These are phyloP conservation scores for Agrotis clavis DNA, from an alignment of 2,888 invertebrate genomes.

Conservation along the genomic window DNA sequence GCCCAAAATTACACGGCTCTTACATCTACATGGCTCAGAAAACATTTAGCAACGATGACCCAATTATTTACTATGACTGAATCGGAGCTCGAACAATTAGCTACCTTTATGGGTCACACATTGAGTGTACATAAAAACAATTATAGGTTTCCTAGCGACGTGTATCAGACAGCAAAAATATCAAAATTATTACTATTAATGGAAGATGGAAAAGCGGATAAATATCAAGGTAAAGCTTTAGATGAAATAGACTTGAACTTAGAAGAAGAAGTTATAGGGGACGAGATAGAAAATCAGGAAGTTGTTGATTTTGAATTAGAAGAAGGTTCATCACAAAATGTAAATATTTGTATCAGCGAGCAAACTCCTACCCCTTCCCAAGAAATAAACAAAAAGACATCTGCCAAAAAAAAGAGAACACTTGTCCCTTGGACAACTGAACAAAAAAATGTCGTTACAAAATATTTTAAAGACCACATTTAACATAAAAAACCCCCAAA, in stretches of 20 bases:
- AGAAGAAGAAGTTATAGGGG: neutral
- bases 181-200: neutral
- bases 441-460: neutral
- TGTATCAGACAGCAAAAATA: neutral
- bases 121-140: neutral
- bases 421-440: neutral
- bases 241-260: neutral
- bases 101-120: neutral
- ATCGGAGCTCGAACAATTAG: neutral
- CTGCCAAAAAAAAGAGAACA: neutral
- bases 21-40: neutral
- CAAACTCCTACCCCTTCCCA: too few relatives aligned
- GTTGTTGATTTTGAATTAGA: neutral
- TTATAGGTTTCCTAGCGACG: neutral
- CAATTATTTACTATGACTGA: neutral
- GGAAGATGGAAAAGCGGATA: neutral
- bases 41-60: neutral
- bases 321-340: too few relatives aligned
- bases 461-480: neutral
- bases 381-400: neutral
- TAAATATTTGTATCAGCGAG: too few relatives aligned
- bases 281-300: neutral
- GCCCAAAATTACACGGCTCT: neutral
- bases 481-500: neutral
- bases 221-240: neutral